Base-by-base conservation (phyloP, 1,140 invertebrate genomes). In the Stegodyphus mimosarum region DNA sequence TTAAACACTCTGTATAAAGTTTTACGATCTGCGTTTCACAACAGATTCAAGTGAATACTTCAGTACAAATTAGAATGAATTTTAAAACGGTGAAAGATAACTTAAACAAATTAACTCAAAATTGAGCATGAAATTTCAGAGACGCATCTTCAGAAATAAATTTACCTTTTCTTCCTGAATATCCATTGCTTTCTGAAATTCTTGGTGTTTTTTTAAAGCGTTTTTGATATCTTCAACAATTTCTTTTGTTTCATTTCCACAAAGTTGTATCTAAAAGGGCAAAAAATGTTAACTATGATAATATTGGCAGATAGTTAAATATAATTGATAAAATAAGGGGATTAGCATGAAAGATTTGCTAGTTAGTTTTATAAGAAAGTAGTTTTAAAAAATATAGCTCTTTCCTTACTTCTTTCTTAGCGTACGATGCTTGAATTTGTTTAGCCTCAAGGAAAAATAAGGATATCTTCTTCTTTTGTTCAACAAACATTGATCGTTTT, bases 201-300 rank as follows among this genome's bases (percentile, higher is more conserved):
- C 96, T 88, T 96, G 95, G 87, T 97, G 96, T 89, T 96, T 97
- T 90, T 96, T 96, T 17, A 96, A 92, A 88, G 94, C 93, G 50
- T 93, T 93, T 84, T 95, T 93, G 1, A 97, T 95, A 89, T 97
- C 95, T 90, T 97, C 96, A 0, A 98, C 96, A 7, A 90, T 90
- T 55, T 88, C 88, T 67, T 91, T 91, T 67, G 89, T 88, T 78
- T 91, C 91, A 83, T 88, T 87, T 10, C 87, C 88, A 33, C 86
- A 85, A 10, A 86, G 93, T 93, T 88, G 92, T 76, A 90, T 88
- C 74, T 88, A 33, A 33, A 33, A 33, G 3, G 33, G 33, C 33
- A 33, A 3, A 33, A 33, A 33, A 33, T 1, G 1, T 33, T 33
- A 1, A 33, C 33, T 33, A 33, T 33, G 33, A 33, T 33, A 33